Base-by-base conservation (phyloP, 2,797 vertebrate species). In the Melanotaenia nigrans region DNA sequence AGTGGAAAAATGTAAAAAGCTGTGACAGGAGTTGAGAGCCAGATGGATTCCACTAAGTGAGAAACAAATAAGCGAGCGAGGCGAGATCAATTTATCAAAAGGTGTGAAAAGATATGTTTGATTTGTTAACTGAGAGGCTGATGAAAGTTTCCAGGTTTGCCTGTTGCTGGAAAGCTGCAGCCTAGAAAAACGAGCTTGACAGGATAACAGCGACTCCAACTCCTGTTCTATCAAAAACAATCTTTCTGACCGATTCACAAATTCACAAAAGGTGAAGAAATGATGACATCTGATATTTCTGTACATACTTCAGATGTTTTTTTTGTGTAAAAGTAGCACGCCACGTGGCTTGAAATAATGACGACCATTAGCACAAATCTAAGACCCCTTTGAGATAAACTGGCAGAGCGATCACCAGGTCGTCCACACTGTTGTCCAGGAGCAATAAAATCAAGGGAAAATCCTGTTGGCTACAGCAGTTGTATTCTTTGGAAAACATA, bases 121-220 rank as follows among this genome's bases (percentile, higher is more conserved):
- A 82, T 79, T 83, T 79, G 71, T 76, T 66, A 79, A 25, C 59
- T 13, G 65, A 64, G 55, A 66, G 62, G 16, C 56, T 38, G 20
- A 4, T 33, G 36, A 24, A 64, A 1, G 42, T 47, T 47, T 47
- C 16, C 42, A 47, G 2, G 18, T 20, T 47, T 18, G 42, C 40
- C 40, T 9, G 5, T 42, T 18, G 40, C 40, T 32, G 57, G 60
- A 61, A 5, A 54, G 61, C 16, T 60, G 22, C 1, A 4, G 30
- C 14, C 2, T 2, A 32, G 42, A 42, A 61, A 18, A 73, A 68
- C 61, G 60, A 8, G 4, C 40, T 18, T 18, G 40, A 42, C 40
- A 42, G 40, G 40, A 42, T 16, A 42, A 42, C 40, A 42, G 7
- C 11, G 38, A 5, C 58, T 68, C 47, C n/a, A 13, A 35, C 61